Evolutionary conservation across 2,797 vertebrate genomes (phyloP).

Genomic region (Trichosurus vulpecula): DNA sequence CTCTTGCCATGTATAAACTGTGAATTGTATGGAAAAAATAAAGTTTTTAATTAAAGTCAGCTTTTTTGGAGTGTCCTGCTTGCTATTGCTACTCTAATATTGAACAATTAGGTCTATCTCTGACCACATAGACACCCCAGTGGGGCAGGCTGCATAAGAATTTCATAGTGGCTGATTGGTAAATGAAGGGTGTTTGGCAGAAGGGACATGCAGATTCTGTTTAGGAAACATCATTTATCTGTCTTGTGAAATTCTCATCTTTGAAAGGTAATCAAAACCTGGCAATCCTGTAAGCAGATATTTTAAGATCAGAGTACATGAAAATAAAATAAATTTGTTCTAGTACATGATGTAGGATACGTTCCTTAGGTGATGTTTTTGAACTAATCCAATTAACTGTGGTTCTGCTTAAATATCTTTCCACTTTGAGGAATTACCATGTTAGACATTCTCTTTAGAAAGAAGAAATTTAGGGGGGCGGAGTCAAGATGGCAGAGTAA

Average conservation of each 20-base stretch:
- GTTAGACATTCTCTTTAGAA: background rate
- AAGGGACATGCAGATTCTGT: slow-evolving; percentile 24
- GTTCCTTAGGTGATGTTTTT: background rate
- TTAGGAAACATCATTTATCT: background rate
- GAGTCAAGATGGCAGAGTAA: no score
- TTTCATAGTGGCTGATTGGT: background rate
- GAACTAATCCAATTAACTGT: background rate
- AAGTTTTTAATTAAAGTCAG: slow-evolving; percentile 87
- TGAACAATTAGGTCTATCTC: slow-evolving; percentile 68
- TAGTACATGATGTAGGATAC: background rate
- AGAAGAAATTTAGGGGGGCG: no score
- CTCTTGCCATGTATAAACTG: slow-evolving; percentile 85
- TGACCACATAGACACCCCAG: slow-evolving; percentile 20
- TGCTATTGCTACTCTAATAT: slow-evolving; percentile 80
- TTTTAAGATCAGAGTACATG: background rate
- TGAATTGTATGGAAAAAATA: slow-evolving; percentile 88
- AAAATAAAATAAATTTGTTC: background rate
- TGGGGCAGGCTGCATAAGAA: slow-evolving; percentile 55
- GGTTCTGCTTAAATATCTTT: background rate
- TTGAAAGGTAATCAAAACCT: background rate
- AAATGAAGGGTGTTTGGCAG: background rate
- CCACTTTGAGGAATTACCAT: background rate
- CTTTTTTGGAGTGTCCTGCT: slow-evolving; percentile 81
- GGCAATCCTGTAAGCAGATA: background rate
- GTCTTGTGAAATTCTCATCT: background rate